These are phyloP conservation scores for Cirrhinus mrigala DNA, from an alignment of 2,797 vertebrate species.

Conservation along the genomic window DNA sequence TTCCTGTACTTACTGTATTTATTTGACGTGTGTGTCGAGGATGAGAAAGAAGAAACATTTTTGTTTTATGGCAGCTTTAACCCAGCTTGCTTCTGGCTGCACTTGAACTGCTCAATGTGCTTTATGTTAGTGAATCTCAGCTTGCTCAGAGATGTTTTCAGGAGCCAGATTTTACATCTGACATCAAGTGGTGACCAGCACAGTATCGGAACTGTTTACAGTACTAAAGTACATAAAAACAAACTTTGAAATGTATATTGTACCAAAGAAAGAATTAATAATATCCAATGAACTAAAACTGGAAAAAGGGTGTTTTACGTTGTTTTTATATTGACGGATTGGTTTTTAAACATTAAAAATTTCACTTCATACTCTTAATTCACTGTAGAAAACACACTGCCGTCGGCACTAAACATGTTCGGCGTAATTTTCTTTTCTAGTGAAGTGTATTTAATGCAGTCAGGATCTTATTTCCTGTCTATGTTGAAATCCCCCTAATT, in stretches of 20 bases:
- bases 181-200: background rate
- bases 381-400: too few relatives aligned
- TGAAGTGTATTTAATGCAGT: background rate
- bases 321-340: background rate
- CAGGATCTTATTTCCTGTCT: background rate
- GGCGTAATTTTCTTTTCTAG: background rate
- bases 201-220: background rate
- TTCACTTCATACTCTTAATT: background rate
- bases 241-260: background rate
- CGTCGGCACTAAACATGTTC: background rate
- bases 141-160: background rate
- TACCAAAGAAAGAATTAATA: too few relatives aligned
- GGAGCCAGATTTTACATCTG: background rate
- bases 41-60: background rate
- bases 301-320: background rate
- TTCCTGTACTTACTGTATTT: constrained; percentile 4
- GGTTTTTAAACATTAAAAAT: background rate
- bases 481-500: background rate
- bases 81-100: background rate
- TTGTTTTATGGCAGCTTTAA: background rate
- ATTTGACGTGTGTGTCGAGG: background rate
- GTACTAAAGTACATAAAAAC: background rate
- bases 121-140: background rate
- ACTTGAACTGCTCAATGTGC: background rate
- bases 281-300: background rate